phyloP scores from a whole-genome alignment of 2,888 invertebrate genomes.

The Lottia gigantea region DNA sequence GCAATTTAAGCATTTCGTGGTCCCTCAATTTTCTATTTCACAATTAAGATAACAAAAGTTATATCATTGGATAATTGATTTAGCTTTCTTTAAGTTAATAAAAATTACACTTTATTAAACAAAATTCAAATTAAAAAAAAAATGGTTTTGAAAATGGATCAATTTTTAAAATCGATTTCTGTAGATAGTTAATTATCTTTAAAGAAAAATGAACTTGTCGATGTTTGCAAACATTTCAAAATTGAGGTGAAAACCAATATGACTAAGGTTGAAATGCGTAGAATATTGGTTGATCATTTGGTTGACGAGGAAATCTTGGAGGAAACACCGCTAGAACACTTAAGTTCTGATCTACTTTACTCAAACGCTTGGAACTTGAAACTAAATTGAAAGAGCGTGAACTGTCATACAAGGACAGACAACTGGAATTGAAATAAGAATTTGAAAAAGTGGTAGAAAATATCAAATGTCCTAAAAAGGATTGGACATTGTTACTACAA shows the following conservation, averaged over 20 bases:
- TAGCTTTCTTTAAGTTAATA: too few relatives aligned
- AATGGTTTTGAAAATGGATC: neutral
- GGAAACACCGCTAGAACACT: neutral
- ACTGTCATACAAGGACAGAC: neutral
- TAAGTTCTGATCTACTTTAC: neutral
- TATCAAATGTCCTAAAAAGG: constrained; percentile 27
- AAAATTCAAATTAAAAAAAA: neutral
- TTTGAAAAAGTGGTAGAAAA: constrained; percentile 28
- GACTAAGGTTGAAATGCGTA: neutral
- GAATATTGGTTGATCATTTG: neutral
- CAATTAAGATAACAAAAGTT: too few relatives aligned
- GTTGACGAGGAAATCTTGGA: neutral
- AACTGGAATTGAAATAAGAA: neutral
- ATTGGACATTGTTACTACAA: constrained; percentile 31
- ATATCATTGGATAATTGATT: too few relatives aligned
- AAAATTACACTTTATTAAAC: too few relatives aligned
- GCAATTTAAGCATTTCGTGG: too few relatives aligned
- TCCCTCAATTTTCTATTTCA: too few relatives aligned
- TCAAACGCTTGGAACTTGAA: neutral
- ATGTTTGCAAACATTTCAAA: neutral
- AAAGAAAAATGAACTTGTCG: neutral
- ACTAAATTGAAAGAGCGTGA: neutral
- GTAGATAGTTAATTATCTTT: neutral
- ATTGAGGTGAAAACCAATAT: neutral
- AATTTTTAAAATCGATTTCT: neutral